Percentiles rank a stretch among this genome's conserved stretches.
Conservation (phyloP, 2,797 vertebrate species). For the Cheracebus regulus region DNA sequence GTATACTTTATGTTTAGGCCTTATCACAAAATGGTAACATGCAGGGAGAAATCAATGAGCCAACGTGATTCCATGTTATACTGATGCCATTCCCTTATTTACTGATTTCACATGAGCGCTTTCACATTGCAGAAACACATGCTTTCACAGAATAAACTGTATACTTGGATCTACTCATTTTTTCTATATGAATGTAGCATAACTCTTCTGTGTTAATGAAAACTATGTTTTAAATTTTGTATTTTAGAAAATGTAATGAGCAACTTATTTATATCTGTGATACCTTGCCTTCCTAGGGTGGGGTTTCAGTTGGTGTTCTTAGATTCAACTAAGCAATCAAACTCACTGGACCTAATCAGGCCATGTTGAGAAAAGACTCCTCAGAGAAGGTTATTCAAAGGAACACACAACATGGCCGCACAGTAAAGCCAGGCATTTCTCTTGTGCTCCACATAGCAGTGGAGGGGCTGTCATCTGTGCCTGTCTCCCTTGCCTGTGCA, state of each 20-base stretch:
- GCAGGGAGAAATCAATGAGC: neutral
- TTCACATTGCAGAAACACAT: neutral
- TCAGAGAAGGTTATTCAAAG: neutral
- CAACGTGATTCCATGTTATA: neutral
- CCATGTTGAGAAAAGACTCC: neutral
- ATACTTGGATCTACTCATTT: neutral
- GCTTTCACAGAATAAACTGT: neutral
- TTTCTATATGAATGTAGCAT: neutral
- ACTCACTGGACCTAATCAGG: neutral
- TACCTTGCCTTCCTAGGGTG: neutral
- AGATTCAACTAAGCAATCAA: neutral
- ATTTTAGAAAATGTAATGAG: neutral
- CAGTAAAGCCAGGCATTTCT: neutral
- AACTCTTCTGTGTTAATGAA: neutral
- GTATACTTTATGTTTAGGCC: neutral
- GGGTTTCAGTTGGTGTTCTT: neutral
- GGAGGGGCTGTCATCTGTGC: neutral
- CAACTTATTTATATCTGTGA: neutral
- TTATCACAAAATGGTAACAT: neutral
- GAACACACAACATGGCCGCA: neutral
- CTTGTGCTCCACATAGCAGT: neutral
- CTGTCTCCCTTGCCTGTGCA: neutral
- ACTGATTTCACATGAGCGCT: neutral
- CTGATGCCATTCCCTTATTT: neutral
- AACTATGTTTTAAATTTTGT: constrained; percentile 12